Conservation (phyloP, 2,888 invertebrate species). For the Hydrotaea diabolus region DNA sequence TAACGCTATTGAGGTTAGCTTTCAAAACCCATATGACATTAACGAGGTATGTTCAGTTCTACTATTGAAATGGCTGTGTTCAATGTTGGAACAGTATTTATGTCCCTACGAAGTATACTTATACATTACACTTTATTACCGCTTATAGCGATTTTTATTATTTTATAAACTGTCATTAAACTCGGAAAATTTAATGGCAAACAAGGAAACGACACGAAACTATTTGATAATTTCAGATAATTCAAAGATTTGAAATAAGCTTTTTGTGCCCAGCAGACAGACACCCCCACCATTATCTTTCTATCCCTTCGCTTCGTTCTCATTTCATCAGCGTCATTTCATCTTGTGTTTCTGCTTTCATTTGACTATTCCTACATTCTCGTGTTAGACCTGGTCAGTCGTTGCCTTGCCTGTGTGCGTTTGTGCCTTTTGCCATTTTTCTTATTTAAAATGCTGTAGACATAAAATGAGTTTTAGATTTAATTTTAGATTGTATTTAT, state of each 20-base stretch:
- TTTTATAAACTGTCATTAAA: no score
- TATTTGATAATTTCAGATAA: conserved; percentile 22
- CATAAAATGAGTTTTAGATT: conserved; percentile 68
- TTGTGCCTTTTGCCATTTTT: conserved; percentile 46
- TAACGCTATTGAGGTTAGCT: no score
- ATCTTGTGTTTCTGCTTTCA: neutral
- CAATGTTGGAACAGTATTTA: no score
- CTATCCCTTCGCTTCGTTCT: neutral
- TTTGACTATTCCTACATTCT: neutral
- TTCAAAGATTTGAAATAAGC: conserved; percentile 17
- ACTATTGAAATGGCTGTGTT: no score
- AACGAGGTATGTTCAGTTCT: no score
- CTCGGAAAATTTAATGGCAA: no score
- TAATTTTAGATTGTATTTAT: conserved; percentile 69
- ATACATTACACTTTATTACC: no score
- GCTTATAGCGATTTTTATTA: no score
- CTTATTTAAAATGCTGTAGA: conserved; percentile 65
- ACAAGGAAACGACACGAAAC: conserved; percentile 26
- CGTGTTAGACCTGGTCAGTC: conserved; percentile 19
- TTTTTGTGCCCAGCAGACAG: conserved; percentile 19
- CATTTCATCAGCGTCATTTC: neutral
- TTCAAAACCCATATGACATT: no score
- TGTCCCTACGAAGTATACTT: no score
- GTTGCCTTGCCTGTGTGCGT: neutral
- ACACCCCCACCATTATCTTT: conserved; percentile 14